Evolutionary conservation across 2,113 vertebrate genomes (phyloP).

Genomic region (Proterorhinus semilunaris): DNA sequence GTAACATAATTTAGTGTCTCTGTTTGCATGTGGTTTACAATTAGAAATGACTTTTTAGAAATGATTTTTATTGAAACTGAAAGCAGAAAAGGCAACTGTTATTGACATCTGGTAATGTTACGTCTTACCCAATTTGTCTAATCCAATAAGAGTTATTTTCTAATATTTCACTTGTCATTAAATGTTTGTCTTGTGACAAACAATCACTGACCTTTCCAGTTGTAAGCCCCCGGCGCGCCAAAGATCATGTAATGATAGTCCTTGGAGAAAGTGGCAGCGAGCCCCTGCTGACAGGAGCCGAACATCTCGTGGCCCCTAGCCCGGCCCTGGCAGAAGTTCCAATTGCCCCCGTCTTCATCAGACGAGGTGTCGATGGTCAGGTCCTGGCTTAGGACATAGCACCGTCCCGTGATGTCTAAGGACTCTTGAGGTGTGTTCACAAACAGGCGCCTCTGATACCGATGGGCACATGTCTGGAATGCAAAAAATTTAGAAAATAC

Average conservation of each 20-base stretch:
- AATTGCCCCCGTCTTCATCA: conserved; percentile 81
- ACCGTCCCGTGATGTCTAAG: conserved; percentile 89
- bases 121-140: not conserved
- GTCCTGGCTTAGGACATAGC: conserved; percentile 91
- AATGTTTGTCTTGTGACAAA: no score
- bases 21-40: no score
- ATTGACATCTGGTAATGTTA: not conserved
- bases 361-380: conserved; percentile 77
- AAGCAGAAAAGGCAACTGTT: not conserved
- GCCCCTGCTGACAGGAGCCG: conserved; percentile 94
- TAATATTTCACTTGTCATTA: no score
- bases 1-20: no score
- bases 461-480: conserved; percentile 92
- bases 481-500: no score
- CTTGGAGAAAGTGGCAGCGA: conserved; percentile 91
- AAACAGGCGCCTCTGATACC: conserved; percentile 86
- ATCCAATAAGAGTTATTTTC: not conserved
- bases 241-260: conserved; percentile 93
- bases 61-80: not conserved
- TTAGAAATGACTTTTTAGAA: no score
- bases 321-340: conserved; percentile 90
- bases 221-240: conserved; percentile 93
- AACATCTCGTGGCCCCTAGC: conserved; percentile 85
- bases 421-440: conserved; percentile 81
- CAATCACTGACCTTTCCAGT: conserved; percentile 90